phyloP scores from a whole-genome alignment of 1,140 invertebrate species.

The Hyposmocoma kahamanoa region DNA sequence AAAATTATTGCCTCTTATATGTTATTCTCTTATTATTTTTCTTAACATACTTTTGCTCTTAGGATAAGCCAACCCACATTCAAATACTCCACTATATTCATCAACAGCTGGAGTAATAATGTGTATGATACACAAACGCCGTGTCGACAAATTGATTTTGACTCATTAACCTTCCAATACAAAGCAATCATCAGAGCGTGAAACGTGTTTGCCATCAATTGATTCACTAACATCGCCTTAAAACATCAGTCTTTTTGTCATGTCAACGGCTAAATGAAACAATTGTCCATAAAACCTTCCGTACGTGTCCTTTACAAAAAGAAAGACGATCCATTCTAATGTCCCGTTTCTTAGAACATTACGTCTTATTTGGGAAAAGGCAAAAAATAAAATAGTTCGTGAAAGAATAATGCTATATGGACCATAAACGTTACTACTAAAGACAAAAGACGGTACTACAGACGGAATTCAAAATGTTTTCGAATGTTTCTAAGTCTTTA shows the following conservation, averaged over 20 bases:
- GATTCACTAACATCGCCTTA: constrained; percentile 21
- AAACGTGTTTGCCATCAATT: constrained; percentile 31
- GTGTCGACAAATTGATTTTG: too few species aligned
- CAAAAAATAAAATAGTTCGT: constrained; percentile 57
- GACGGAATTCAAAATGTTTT: constrained; percentile 58
- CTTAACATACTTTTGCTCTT: too few species aligned
- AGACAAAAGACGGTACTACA: constrained; percentile 61
- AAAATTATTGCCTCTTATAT: too few species aligned
- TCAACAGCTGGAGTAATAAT: too few species aligned
- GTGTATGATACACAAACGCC: too few species aligned
- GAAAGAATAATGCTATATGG: constrained; percentile 55
- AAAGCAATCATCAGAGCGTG: constrained; percentile 26
- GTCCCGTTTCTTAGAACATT: constrained; percentile 65
- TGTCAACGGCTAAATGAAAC: constrained; percentile 53
- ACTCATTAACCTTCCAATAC: too few species aligned
- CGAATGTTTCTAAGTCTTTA: constrained; percentile 50
- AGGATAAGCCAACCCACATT: too few species aligned
- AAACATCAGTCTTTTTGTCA: constrained; percentile 39
- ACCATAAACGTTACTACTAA: constrained; percentile 46
- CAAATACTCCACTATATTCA: too few species aligned
- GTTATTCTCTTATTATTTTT: too few species aligned
- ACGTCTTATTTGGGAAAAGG: constrained; percentile 65
- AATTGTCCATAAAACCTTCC: constrained; percentile 64
- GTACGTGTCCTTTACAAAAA: constrained; percentile 59
- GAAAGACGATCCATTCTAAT: constrained; percentile 60